Percentiles rank a stretch among this genome's conserved stretches.
These are phyloP conservation scores for Ormyrus nitidulus DNA, from an alignment of 2,888 invertebrate genomes.

Conservation along the genomic window DNA sequence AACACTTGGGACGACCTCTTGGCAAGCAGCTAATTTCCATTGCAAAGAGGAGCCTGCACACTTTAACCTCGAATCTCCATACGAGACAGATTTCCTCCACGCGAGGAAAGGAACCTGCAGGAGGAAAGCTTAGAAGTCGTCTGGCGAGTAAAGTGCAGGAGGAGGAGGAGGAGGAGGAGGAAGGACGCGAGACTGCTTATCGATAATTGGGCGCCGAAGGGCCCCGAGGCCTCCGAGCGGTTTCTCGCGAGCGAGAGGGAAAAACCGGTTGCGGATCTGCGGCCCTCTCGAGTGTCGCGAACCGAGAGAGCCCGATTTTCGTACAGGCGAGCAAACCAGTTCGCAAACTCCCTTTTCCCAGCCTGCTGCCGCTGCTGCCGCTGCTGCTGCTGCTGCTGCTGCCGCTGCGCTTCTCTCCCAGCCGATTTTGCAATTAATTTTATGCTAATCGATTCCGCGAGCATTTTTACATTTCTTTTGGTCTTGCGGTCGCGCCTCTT, in stretches of 20 bases:
- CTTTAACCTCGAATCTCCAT: too few relatives aligned
- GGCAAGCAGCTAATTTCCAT: too few relatives aligned
- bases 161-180: background rate
- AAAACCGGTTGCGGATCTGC: slow-evolving; percentile 26
- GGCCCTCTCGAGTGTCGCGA: background rate
- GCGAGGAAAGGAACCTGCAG: background rate
- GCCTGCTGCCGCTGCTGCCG: too few relatives aligned
- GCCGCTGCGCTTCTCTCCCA: too few relatives aligned
- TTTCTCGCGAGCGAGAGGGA: slow-evolving; percentile 18
- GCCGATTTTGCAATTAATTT: too few relatives aligned
- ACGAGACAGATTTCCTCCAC: too few relatives aligned
- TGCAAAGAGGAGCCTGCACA: too few relatives aligned
- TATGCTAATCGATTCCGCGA: too few relatives aligned
- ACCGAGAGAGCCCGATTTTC: slow-evolving; percentile 10
- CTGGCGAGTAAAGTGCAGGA: background rate
- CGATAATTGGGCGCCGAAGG: slow-evolving; percentile 49
- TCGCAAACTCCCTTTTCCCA: background rate
- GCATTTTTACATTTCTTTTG: too few relatives aligned
- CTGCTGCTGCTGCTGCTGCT: too few relatives aligned
- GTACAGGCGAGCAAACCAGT: slow-evolving; percentile 19
- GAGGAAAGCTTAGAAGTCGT: background rate
- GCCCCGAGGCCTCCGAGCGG: slow-evolving; percentile 17
- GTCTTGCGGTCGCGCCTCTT: too few relatives aligned
- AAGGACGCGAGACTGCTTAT: slow-evolving; percentile 28
- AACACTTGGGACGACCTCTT: too few relatives aligned